A percentile compares a stretch with the other conserved stretches of the same genome.
These are phyloP conservation scores for Crioceris asparagi DNA, from an alignment of 2,888 invertebrate genomes.

Conservation along the genomic window DNA sequence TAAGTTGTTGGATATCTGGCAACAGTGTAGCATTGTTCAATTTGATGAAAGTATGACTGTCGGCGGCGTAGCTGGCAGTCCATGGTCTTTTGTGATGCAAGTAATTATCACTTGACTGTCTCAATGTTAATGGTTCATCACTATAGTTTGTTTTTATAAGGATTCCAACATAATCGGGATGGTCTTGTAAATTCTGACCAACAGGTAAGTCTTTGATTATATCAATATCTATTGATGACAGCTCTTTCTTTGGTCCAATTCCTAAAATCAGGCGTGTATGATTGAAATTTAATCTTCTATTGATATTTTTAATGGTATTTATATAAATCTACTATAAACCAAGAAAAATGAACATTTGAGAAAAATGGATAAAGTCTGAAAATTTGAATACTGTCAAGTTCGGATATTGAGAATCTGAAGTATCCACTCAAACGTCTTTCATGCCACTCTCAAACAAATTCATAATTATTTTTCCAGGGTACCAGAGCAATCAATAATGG, in stretches of 20 bases:
- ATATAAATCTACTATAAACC: no score
- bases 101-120: constrained; percentile 3
- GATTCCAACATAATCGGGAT: not conserved
- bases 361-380: no score
- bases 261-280: no score
- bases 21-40: constrained; percentile 3
- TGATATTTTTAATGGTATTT: no score
- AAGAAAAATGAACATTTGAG: no score
- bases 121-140: constrained; percentile 7
- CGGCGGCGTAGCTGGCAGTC: constrained; percentile 1
- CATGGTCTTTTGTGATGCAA: constrained; percentile 6
- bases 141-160: constrained; percentile 8
- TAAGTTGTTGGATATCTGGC: constrained; percentile 10
- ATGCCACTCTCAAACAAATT: no score
- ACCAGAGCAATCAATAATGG: no score
- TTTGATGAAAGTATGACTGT: constrained; percentile 5
- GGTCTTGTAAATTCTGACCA: constrained; percentile 1
- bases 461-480: no score
- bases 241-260: constrained; percentile 2
- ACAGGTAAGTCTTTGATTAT: constrained; percentile 1
- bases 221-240: not conserved
- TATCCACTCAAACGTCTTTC: no score
- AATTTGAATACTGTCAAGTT: no score
- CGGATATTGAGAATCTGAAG: no score
- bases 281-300: no score